Conservation (phyloP, 2,113 vertebrate species). For the Delphinus delphis region DNA sequence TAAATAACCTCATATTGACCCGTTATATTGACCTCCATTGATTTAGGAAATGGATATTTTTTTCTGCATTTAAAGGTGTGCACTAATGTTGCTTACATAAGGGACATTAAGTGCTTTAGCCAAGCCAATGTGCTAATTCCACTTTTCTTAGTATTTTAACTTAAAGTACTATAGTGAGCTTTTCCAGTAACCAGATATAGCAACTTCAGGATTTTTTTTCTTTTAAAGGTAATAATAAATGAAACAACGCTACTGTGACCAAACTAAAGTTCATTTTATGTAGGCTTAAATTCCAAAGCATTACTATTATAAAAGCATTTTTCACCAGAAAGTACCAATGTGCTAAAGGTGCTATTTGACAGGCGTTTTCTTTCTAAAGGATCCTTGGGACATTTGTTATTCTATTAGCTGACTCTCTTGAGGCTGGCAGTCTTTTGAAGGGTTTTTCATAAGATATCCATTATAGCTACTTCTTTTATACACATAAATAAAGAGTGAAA, state of each 20-base stretch:
- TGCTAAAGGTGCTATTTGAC: slow-evolving; percentile 37
- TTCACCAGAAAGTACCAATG: not conserved
- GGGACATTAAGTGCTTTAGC: slow-evolving; percentile 64
- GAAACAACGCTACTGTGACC: slow-evolving; percentile 1
- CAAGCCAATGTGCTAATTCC: slow-evolving; percentile 54
- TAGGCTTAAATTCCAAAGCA: slow-evolving; percentile 47
- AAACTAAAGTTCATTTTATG: slow-evolving; percentile 39
- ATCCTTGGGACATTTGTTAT: slow-evolving; percentile 47
- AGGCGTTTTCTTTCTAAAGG: slow-evolving; percentile 45
- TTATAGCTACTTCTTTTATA: slow-evolving; percentile 38
- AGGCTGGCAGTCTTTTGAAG: slow-evolving; percentile 40
- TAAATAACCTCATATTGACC: slow-evolving; percentile 72
- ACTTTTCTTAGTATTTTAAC: slow-evolving; percentile 52
- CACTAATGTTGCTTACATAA: slow-evolving; percentile 48
- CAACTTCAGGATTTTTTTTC: not conserved
- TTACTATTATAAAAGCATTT: slow-evolving; percentile 14
- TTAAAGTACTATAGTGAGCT: slow-evolving; percentile 18
- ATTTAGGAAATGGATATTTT: slow-evolving; percentile 55
- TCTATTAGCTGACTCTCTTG: slow-evolving; percentile 55
- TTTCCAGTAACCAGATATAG: slow-evolving; percentile 4
- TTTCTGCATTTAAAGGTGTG: slow-evolving; percentile 35
- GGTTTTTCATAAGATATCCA: slow-evolving; percentile 48
- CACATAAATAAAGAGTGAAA: slow-evolving; percentile 34
- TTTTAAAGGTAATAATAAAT: slow-evolving; percentile 22
- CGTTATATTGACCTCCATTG: slow-evolving; percentile 52